These are phyloP conservation scores for Drosophila albomicans DNA, from an alignment of 1,140 invertebrate species.

Conservation along the genomic window DNA sequence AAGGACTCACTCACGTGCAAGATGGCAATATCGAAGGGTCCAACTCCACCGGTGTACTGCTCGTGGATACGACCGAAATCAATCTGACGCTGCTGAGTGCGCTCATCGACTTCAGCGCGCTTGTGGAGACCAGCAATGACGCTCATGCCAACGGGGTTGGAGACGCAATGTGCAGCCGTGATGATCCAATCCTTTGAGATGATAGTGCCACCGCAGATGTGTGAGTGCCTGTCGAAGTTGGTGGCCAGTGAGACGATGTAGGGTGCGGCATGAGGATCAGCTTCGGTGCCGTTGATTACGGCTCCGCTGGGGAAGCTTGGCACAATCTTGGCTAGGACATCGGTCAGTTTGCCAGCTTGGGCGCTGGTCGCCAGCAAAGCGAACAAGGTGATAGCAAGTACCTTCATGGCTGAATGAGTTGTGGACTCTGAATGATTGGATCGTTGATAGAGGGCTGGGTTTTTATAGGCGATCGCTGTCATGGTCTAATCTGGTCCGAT, in stretches of 20 bases:
- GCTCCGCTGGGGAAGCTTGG: conserved; percentile 75
- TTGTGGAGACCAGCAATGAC: conserved; percentile 74
- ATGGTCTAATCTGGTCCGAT: conserved; percentile 35
- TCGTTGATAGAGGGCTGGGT: not conserved
- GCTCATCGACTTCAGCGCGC: conserved; percentile 74
- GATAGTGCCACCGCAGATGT: conserved; percentile 78
- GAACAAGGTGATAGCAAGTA: conserved; percentile 62
- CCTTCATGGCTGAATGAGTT: conserved; percentile 64
- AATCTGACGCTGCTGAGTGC: conserved; percentile 85
- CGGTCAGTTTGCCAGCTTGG: conserved; percentile 52
- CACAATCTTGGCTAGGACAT: conserved; percentile 56
- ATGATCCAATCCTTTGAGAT: conserved; percentile 71
- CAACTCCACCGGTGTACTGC: conserved; percentile 86
- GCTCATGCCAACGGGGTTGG: conserved; percentile 54
- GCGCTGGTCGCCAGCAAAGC: conserved; percentile 55
- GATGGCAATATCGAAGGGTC: conserved; percentile 88
- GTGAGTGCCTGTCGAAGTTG: conserved; percentile 60
- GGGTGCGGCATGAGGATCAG: conserved; percentile 70
- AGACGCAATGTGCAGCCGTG: conserved; percentile 80
- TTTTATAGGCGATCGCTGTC: conserved; percentile 51
- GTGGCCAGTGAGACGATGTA: conserved; percentile 76
- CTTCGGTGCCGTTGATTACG: conserved; percentile 80
- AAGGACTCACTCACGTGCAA: conserved; percentile 86
- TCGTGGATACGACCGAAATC: conserved; percentile 85
- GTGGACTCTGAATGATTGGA: conserved; percentile 11